Percentiles rank a stretch among this genome's conserved stretches.
Conservation (phyloP, 2,797 vertebrate genomes). For the Tenualosa ilisha region DNA sequence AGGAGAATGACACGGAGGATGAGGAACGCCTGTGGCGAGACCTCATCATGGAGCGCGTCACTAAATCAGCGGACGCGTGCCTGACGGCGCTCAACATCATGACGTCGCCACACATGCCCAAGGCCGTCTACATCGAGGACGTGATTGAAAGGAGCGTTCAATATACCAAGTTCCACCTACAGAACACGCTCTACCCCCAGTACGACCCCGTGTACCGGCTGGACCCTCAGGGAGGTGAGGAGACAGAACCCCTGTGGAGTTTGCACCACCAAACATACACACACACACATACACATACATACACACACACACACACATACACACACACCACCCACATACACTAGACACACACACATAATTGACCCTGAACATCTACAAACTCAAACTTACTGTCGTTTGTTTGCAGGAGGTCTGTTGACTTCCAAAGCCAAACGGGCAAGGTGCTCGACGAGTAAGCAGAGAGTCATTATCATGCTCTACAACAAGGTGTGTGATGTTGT, state of each 20-base stretch:
- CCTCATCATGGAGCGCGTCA: conserved; percentile 94
- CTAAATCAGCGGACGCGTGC: conserved; percentile 94
- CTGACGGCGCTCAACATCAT: conserved; percentile 93
- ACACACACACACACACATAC: not conserved
- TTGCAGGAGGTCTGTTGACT: conserved; percentile 87
- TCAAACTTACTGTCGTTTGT: not conserved
- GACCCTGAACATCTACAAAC: not conserved
- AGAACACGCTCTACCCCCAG: conserved; percentile 95
- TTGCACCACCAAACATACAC: no score
- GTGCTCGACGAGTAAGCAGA: conserved; percentile 94
- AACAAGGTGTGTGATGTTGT: conserved; percentile 98
- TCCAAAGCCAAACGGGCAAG: conserved; percentile 96
- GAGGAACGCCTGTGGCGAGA: conserved; percentile 94
- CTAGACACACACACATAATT: not conserved
- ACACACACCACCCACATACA: not conserved
- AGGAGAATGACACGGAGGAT: conserved; percentile 92
- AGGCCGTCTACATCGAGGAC: conserved; percentile 95
- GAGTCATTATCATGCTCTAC: conserved; percentile 96
- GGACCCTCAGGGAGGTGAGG: conserved; percentile 91
- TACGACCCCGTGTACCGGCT: conserved; percentile 97
- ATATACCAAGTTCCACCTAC: conserved; percentile 96
- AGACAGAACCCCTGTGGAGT: not conserved
- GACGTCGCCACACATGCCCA: conserved; percentile 94
- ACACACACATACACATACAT: no score
- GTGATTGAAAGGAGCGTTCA: conserved; percentile 94